These are phyloP conservation scores for Ephialtes manifestator DNA, from an alignment of 2,888 invertebrate species.

Conservation along the genomic window DNA sequence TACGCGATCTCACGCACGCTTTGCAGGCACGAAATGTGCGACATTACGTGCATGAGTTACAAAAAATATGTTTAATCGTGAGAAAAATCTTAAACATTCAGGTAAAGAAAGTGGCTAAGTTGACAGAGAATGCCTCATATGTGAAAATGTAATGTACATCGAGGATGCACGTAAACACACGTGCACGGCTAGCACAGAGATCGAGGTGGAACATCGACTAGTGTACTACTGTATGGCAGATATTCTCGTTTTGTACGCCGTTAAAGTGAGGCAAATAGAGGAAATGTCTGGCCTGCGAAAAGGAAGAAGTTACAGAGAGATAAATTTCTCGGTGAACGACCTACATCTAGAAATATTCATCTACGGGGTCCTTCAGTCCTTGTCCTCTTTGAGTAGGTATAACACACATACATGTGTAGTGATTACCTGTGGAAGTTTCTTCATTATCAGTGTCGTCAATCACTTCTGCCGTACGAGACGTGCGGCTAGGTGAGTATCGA, in stretches of 20 bases:
- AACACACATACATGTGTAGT: neutral
- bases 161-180: constrained; percentile 45
- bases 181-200: constrained; percentile 26
- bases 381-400: neutral
- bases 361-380: constrained; percentile 21
- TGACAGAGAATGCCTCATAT: neutral
- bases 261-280: constrained; percentile 1
- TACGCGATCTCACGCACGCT: too few relatives aligned
- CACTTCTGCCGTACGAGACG: constrained; percentile 17
- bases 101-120: too few relatives aligned
- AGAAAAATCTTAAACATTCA: too few relatives aligned
- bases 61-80: too few relatives aligned
- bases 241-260: constrained; percentile 60
- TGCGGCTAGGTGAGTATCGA: constrained; percentile 2
- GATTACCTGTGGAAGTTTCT: neutral
- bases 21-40: too few relatives aligned
- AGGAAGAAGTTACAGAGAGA: constrained; percentile 47
- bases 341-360: constrained; percentile 57
- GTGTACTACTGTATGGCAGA: constrained; percentile 29
- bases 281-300: constrained; percentile 6
- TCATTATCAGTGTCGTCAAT: constrained; percentile 55
- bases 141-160: constrained; percentile 22
- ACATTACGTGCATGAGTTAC: too few relatives aligned
- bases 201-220: constrained; percentile 34
- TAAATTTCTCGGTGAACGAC: constrained; percentile 58